phyloP scores from a whole-genome alignment of 2,797 vertebrate species.

The Tokudaia tokunoshimensis region DNA sequence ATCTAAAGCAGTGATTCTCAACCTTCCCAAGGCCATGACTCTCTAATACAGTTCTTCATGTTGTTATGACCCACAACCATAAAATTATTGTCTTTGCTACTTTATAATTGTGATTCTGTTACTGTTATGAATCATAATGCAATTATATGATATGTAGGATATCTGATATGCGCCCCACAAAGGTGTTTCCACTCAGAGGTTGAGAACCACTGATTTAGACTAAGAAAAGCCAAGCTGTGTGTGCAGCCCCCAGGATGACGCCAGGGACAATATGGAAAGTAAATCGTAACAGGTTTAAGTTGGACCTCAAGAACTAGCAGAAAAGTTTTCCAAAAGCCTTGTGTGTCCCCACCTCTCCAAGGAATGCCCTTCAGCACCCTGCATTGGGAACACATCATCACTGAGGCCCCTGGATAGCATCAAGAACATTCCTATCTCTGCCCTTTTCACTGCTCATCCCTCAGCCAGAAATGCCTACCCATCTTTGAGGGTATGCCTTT shows the following conservation, averaged over 20 bases:
- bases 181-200: background rate
- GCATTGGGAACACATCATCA: background rate
- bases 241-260: no score
- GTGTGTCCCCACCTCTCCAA: background rate
- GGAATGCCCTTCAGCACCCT: background rate
- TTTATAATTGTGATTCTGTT: background rate
- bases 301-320: background rate
- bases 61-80: background rate
- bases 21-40: background rate
- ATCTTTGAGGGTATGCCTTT: background rate
- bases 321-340: background rate
- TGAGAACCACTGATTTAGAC: background rate
- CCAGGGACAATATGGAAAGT: background rate
- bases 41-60: background rate
- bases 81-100: background rate
- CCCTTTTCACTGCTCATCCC: slow-evolving; percentile 20
- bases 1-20: background rate
- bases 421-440: background rate
- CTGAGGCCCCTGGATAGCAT: background rate
- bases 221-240: background rate
- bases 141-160: background rate
- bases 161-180: background rate
- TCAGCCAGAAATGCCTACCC: background rate
- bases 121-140: background rate
- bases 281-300: background rate